phyloP scores from a whole-genome alignment of 2,888 invertebrate genomes.

The Syritta pipiens region DNA sequence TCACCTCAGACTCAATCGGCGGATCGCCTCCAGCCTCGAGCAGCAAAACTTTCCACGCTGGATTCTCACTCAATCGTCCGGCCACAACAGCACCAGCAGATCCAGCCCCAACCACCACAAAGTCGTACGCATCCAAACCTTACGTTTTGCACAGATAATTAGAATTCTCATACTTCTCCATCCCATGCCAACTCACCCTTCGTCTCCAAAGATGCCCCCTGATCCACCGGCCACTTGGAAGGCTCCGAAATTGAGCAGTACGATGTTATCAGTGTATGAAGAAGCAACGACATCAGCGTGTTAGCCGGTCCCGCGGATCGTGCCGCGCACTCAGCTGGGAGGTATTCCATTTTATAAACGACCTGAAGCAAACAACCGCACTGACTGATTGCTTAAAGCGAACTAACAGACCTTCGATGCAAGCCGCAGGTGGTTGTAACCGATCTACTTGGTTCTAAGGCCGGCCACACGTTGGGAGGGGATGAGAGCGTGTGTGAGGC shows the following conservation, averaged over 20 bases:
- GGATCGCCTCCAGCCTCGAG: slow-evolving; percentile 89
- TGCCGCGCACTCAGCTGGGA: slow-evolving; percentile 76
- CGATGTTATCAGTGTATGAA: slow-evolving; percentile 82
- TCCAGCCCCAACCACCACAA: slow-evolving; percentile 82
- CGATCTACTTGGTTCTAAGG: too few relatives aligned
- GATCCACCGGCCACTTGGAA: slow-evolving; percentile 82
- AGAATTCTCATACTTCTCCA: background rate
- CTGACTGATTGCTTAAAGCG: background rate
- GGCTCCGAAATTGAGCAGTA: slow-evolving; percentile 82
- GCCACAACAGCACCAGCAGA: slow-evolving; percentile 83
- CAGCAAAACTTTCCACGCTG: slow-evolving; percentile 87
- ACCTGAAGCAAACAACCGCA: slow-evolving; percentile 79
- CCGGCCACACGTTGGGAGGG: too few relatives aligned
- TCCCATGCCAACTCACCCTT: slow-evolving; percentile 72
- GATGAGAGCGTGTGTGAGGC: too few relatives aligned
- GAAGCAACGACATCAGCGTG: slow-evolving; percentile 81
- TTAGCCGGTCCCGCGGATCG: slow-evolving; percentile 77
- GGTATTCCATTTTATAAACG: slow-evolving; percentile 77
- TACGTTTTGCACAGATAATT: background rate
- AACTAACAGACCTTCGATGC: slow-evolving; percentile 5
- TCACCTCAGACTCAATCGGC: slow-evolving; percentile 80
- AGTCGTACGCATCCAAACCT: slow-evolving; percentile 80
- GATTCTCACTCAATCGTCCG: slow-evolving; percentile 86
- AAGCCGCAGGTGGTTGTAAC: too few relatives aligned
- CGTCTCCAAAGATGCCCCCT: slow-evolving; percentile 75